Evolutionary conservation across 2,888 invertebrate species (phyloP).

Genomic region (Tenthredo mesomela): DNA sequence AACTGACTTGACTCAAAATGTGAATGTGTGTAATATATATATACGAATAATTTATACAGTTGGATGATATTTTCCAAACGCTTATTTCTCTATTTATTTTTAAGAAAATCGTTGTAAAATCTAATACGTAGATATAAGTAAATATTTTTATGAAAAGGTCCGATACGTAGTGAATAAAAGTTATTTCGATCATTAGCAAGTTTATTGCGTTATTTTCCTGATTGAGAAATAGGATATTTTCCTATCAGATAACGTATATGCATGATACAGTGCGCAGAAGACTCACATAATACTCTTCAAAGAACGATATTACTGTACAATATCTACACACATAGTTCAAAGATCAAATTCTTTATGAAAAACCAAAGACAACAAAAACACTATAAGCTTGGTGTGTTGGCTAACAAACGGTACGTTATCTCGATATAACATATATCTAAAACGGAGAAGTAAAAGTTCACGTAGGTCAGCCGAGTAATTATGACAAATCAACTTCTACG

Average conservation of each 20-base stretch:
- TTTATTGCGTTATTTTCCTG: background rate
- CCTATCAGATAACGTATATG: background rate
- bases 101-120: background rate
- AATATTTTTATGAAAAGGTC: background rate
- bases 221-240: background rate
- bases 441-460: background rate
- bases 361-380: background rate
- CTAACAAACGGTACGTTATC: constrained; percentile 1
- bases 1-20: background rate
- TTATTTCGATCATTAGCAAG: background rate
- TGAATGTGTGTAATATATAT: background rate
- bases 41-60: background rate
- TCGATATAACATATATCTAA: background rate
- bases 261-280: background rate
- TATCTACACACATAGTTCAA: background rate
- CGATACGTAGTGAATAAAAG: background rate
- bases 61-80: background rate
- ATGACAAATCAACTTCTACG: background rate
- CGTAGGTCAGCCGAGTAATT: constrained; percentile 25
- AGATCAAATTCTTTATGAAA: background rate
- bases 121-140: background rate
- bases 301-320: background rate
- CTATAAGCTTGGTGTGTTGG: background rate
- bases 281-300: background rate
- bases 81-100: constrained; percentile 1